A percentile compares a stretch with the other conserved stretches of the same genome.
Conservation (phyloP, 2,888 invertebrate species). For the Heterodera filipjevi region DNA sequence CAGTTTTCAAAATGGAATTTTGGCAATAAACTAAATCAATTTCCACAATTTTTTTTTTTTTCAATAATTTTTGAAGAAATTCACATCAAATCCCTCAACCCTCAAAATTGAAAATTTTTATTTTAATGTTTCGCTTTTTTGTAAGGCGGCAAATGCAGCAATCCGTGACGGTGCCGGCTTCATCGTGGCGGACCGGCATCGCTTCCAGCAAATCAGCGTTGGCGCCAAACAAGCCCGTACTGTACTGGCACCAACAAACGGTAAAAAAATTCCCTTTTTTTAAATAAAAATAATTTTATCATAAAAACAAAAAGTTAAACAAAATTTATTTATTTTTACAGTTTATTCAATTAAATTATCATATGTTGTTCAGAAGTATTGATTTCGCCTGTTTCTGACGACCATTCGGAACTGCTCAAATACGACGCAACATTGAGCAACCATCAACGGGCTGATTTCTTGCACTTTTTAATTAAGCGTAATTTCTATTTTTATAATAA, state of each 20-base stretch:
- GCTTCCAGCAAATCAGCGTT: constrained; percentile 52
- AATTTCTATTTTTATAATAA: neutral
- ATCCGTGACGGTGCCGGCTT: constrained; percentile 62
- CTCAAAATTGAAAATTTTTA: too few species aligned
- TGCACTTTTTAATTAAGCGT: constrained; percentile 36
- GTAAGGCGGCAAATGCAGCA: constrained; percentile 29
- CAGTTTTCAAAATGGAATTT: neutral
- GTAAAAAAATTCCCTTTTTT: constrained; percentile 24
- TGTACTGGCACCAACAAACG: constrained; percentile 34
- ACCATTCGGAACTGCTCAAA: constrained; percentile 50
- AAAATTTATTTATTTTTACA: neutral
- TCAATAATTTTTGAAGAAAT: too few species aligned
- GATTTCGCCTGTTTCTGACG: constrained; percentile 23
- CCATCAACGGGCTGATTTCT: constrained; percentile 45
- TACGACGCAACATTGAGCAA: constrained; percentile 56
- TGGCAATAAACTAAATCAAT: neutral
- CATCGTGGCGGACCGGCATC: constrained; percentile 58
- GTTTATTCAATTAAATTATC: neutral
- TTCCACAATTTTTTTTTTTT: too few species aligned
- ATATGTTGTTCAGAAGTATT: neutral
- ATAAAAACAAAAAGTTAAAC: too few species aligned
- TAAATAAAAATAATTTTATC: neutral
- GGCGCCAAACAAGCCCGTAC: constrained; percentile 39
- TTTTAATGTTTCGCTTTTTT: neutral
- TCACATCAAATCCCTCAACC: too few species aligned